Evolutionary conservation across 2,888 invertebrate species (phyloP).

Genomic region (Eristalinus sepulchralis): DNA sequence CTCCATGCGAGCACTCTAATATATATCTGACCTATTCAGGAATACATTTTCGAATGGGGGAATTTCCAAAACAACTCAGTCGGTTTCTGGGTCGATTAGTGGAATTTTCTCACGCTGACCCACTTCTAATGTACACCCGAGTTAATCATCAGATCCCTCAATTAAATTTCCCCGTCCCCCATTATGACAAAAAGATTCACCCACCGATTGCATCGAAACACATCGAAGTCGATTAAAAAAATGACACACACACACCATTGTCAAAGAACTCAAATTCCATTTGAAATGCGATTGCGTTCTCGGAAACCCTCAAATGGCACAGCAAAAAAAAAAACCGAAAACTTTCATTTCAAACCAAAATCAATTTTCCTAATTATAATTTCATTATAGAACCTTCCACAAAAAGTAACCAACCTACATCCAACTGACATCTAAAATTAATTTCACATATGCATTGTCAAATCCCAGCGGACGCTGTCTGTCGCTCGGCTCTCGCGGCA

Average conservation of each 20-base stretch:
- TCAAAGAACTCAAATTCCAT: neutral
- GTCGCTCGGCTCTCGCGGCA: neutral
- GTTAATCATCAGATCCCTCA: no score
- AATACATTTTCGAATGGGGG: no score
- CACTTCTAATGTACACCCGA: no score
- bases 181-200: no score
- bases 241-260: neutral
- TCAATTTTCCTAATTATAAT: slow-evolving; percentile 10
- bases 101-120: no score
- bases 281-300: neutral
- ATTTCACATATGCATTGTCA: neutral
- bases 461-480: neutral
- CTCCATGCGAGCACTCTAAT: no score
- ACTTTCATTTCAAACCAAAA: slow-evolving; percentile 22
- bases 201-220: no score
- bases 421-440: neutral
- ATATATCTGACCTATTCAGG: no score
- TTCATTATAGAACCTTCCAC: neutral
- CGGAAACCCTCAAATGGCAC: neutral
- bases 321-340: neutral
- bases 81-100: no score
- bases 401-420: neutral
- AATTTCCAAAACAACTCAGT: no score
- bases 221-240: no score
- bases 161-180: no score